Evolutionary conservation across 2,888 invertebrate genomes (phyloP), one percentile per base, ranked within the genome.

Genomic region (Leptura quadrifasciata): DNA sequence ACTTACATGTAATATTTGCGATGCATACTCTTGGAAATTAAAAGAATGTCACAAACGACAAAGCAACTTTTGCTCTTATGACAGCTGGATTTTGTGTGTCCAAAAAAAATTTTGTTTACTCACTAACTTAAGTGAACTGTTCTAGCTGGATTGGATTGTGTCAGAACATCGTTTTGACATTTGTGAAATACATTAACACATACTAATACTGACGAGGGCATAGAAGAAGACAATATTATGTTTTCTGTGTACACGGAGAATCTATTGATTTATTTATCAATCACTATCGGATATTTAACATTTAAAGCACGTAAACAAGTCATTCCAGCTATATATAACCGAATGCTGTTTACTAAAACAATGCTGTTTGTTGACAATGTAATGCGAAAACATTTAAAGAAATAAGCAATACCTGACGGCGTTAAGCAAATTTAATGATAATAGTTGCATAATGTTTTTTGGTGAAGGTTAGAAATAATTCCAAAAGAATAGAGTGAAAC

Each of bases 1-100:
- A 55, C 55, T 39, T 58, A 69, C 69, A 69, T 69, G 69, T 69
- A 69, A 69, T 69, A 69, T 69, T 69, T 69, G 69, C 69, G 31
- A 69, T 63, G 57, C 17, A 58, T 69, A 69, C 69, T 58, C 55
- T 68, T 27, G n/a, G 12, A 27, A 31, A 31, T 5, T 31, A 31
- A 24, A 24, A 5, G 3, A 24, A 31, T 31, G 27, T 31, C 27
- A 31, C 6, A 31, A 31, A 31, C 8, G 27, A 8, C 27, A 31
- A 31, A 5, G 27, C 27, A 31, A 31, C 27, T 31, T 31, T 31
- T 6, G 27, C 27, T n/a, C n/a, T n/a, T n/a, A 31, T 31, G 27
- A 6, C 27, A n/a, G n/a, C n/a, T n/a, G n/a, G n/a, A n/a, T n/a
- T n/a, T n/a, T n/a, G n/a, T n/a, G n/a, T n/a, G n/a, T n/a, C 27